Percentiles rank a stretch among this genome's conserved stretches.
These are phyloP conservation scores for Drosophila eohydei DNA, from an alignment of 2,888 invertebrate species.

Conservation along the genomic window DNA sequence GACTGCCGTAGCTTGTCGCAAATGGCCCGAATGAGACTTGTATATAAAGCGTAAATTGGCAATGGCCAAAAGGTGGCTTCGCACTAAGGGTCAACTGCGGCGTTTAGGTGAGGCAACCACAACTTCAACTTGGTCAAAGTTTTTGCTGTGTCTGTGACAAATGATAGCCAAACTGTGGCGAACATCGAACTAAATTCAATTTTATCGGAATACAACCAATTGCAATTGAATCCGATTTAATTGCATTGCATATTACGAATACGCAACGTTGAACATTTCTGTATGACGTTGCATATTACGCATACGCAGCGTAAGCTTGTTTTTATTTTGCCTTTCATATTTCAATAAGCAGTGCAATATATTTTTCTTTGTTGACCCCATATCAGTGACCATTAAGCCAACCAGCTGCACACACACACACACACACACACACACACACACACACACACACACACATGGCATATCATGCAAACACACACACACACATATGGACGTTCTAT, in stretches of 20 bases:
- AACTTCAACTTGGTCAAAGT: conserved; percentile 14
- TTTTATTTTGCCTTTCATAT: conserved; percentile 1
- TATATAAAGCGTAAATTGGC: conserved; percentile 62
- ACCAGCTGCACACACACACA: conserved; percentile 17
- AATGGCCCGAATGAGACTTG: conserved; percentile 59
- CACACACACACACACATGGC: conserved; percentile 7
- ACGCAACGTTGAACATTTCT: conserved; percentile 25
- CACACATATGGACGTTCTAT: conserved; percentile 18
- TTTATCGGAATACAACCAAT: conserved; percentile 8
- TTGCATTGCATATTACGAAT: conserved; percentile 33
- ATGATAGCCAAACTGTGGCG: neutral
- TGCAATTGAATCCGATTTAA: conserved; percentile 43
- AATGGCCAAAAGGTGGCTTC: conserved; percentile 52
- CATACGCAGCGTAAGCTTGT: neutral
- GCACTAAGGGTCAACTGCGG: conserved; percentile 18
- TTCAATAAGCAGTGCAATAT: conserved; percentile 21
- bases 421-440: conserved; percentile 12
- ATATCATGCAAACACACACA: conserved; percentile 6
- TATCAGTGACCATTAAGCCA: conserved; percentile 48
- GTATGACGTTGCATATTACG: neutral
- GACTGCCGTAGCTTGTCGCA: conserved; percentile 41
- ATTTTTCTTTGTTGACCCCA: conserved; percentile 13
- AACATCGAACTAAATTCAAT: conserved; percentile 37
- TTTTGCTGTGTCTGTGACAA: conserved; percentile 1
- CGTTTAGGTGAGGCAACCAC: neutral